Evolutionary conservation across 1,140 invertebrate species (phyloP), one percentile per base, ranked within the genome.

Genomic region (Drosophila ambigua): DNA sequence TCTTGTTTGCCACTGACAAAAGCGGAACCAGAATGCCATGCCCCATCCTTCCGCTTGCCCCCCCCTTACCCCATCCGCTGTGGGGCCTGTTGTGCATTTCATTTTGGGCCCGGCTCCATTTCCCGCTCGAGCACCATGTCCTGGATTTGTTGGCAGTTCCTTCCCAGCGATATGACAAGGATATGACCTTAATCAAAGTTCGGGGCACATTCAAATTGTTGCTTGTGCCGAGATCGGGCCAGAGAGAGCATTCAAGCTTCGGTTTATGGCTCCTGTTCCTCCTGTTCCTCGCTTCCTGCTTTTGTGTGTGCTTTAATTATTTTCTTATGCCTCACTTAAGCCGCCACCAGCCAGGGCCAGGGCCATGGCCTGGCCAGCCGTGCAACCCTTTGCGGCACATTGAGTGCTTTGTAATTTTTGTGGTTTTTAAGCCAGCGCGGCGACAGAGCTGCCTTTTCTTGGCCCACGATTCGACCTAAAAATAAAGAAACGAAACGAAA

Each of bases 381-480:
- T 39, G 16, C 49, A 41, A 50, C 67, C 45, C 51, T 48, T 62
- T 48, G 35, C 48, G 65, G 64, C 57, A 46, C 62, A 72, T 77
- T 62, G 60, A 81, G 62, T 87, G 77, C 71, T 78, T 81, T 87
- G 82, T 82, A 87, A 87, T 87, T 85, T 85, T 87, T 85, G 82
- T 57, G 69, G 78, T 66, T 82, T 64, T 76, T 81, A 85, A 87
- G 82, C 78, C 31, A 39, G n/a, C 9, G 23, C 28, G n/a, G 28
- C 23, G 7, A 2, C 43, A 35, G 8, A 26, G 0, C 26, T 26
- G 31, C 35, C 31, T 31, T 64, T 7, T 5, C 35, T 62, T 16
- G 31, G 39, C 20, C 20, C 20, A 39, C 20, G 62, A 54, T 52
- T 57, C 44, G 45, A 62, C 50, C 45, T 69, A 50, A 65, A 74